phyloP scores from a whole-genome alignment of 1,140 invertebrate genomes.

The Polyergus mexicanus region DNA sequence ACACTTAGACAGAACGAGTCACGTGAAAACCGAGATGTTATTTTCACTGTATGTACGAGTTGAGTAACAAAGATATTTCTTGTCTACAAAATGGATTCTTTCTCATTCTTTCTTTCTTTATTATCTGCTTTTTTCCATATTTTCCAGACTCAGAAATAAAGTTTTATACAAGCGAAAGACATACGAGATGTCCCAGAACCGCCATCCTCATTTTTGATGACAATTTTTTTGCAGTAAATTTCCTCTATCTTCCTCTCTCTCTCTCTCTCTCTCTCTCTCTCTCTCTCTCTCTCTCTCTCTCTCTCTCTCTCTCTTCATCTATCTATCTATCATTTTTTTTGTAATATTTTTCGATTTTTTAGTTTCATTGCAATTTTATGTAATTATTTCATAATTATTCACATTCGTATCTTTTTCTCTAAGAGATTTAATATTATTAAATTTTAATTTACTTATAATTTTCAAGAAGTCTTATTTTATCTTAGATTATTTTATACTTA shows the following conservation, averaged over 20 bases:
- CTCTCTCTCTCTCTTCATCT: not conserved
- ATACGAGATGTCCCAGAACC: not conserved
- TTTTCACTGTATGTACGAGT: slow-evolving; percentile 7
- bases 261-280: not conserved
- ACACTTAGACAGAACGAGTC: not conserved
- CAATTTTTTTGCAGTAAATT: not conserved
- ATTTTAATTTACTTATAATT: not conserved
- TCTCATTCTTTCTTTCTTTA: not conserved
- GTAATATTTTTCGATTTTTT: not conserved
- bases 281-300: not conserved
- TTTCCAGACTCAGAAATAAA: slow-evolving; percentile 17
- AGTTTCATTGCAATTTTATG: not conserved
- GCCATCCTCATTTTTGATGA: not conserved
- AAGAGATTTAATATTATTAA: slow-evolving; percentile 19
- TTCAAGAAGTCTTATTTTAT: not conserved
- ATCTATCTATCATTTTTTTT: not conserved
- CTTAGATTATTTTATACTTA: not conserved
- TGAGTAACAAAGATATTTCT: slow-evolving; percentile 28
- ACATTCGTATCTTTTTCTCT: not conserved
- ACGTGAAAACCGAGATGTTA: slow-evolving; percentile 8
- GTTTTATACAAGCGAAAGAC: slow-evolving; percentile 1
- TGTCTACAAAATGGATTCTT: not conserved
- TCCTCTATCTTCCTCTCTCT: not conserved
- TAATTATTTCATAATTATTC: not conserved
- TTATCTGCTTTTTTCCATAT: not conserved